These are phyloP conservation scores for Perithous albicinctus DNA, from an alignment of 2,888 invertebrate genomes.

Conservation along the genomic window DNA sequence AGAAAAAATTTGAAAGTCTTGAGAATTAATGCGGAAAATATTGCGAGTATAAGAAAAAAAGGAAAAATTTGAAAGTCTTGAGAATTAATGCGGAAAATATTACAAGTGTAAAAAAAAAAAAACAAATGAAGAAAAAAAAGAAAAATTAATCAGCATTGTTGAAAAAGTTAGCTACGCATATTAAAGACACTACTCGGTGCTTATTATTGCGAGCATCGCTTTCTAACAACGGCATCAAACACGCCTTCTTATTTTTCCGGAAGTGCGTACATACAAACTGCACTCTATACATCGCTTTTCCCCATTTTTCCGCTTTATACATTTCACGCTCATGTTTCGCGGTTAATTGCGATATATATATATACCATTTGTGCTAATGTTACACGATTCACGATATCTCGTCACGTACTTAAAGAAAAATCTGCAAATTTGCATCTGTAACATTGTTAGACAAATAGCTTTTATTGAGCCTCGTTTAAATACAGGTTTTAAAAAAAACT, in stretches of 20 bases:
- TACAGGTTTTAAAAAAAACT: too few relatives aligned
- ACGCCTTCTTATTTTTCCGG: conserved; percentile 48
- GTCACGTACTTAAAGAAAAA: too few relatives aligned
- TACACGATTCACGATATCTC: neutral
- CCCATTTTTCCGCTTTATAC: conserved; percentile 54
- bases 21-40: too few relatives aligned
- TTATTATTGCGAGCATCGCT: conserved; percentile 31
- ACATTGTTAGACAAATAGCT: too few relatives aligned
- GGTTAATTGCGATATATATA: conserved; percentile 42
- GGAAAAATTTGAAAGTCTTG: too few relatives aligned
- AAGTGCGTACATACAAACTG: conserved; percentile 50
- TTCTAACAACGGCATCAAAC: conserved; percentile 47
- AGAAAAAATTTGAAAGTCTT: too few relatives aligned
- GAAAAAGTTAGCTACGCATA: neutral
- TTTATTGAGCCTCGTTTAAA: too few relatives aligned
- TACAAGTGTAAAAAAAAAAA: too few relatives aligned
- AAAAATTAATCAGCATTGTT: neutral
- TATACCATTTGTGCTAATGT: conserved; percentile 9
- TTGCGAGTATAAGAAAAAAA: too few relatives aligned
- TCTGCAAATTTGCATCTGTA: too few relatives aligned
- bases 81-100: too few relatives aligned
- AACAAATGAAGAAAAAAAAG: too few relatives aligned
- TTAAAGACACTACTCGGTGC: neutral
- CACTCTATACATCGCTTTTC: conserved; percentile 23
- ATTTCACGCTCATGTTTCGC: conserved; percentile 53